Conservation (phyloP, 2,113 vertebrate species). For the Turnix velox region DNA sequence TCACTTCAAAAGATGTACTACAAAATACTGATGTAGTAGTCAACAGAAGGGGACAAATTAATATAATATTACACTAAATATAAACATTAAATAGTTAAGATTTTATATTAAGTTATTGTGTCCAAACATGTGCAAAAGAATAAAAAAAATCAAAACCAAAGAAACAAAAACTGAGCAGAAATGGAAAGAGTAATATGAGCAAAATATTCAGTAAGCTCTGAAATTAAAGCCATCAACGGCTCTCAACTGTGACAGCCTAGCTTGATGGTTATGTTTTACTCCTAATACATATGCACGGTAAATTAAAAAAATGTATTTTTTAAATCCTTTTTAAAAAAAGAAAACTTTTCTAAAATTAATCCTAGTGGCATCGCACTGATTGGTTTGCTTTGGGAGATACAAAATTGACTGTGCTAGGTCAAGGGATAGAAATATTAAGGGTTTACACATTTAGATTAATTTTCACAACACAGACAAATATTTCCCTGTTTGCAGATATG, state of each 20-base stretch:
- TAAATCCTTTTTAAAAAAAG: neutral
- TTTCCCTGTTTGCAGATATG: neutral
- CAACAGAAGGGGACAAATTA: neutral
- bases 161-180: neutral
- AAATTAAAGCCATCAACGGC: neutral
- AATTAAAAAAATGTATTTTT: neutral
- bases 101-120: neutral
- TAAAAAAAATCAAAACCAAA: rapidly evolving
- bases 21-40: neutral
- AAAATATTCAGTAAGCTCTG: neutral
- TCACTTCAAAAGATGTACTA: neutral
- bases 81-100: neutral
- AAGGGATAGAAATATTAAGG: neutral
- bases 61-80: neutral
- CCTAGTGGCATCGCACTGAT: neutral
- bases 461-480: neutral
- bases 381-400: neutral
- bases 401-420: neutral
- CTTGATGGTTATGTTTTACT: neutral
- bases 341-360: neutral
- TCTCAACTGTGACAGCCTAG: neutral
- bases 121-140: neutral
- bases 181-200: neutral
- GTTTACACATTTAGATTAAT: neutral
- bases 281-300: neutral